Evolutionary conservation across 53 echinoderm and acorn worm species (phyloP), one percentile per base, ranked within the genome.

Genomic region (Temnopleurus reevesii): DNA sequence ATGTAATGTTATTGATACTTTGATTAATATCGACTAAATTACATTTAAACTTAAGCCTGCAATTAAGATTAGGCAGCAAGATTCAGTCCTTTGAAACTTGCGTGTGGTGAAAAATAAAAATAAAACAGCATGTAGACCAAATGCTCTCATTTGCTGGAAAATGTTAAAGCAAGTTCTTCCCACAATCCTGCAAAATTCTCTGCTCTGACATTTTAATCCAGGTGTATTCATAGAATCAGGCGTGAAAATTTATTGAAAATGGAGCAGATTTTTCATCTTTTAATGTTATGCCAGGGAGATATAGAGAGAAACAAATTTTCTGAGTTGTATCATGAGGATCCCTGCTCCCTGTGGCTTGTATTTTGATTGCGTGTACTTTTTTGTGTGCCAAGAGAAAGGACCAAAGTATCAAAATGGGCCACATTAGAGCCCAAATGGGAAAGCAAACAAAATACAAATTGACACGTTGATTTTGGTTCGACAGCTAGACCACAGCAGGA

Each of bases 401-500:
- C 10, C 83, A 83, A 55, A 83, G 83, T 83, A 55, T 83, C 83
- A 34, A 83, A 83, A 83, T 55, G 21, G 51, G 83, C 83, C 83
- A 83, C 83, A 83, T 83, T 83, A 83, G 83, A 55, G 83, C 83
- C 83, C 83, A 83, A 83, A 83, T 83, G 83, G 83, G 36, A 35
- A 83, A 36, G 23, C 54, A 55, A 83, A 55, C 54, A 83, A 83
- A 83, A 83, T 55, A 83, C 35, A 33, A 83, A 83, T 83, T 83
- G 83, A 83, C 83, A 83, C 83, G 33, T 83, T 55, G 55, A 55
- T 53, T 83, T 83, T 83, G 55, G 83, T 33, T 55, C 35, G 35
- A 55, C 83, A 83, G 83, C 33, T 27, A 12, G 83, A 35, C 54
- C 83, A 35, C 83, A 83, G 83, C 83, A 55, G 83, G 83, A 4